Evolutionary conservation across 2,113 vertebrate species (phyloP).

Genomic region (Anolis sagrei): DNA sequence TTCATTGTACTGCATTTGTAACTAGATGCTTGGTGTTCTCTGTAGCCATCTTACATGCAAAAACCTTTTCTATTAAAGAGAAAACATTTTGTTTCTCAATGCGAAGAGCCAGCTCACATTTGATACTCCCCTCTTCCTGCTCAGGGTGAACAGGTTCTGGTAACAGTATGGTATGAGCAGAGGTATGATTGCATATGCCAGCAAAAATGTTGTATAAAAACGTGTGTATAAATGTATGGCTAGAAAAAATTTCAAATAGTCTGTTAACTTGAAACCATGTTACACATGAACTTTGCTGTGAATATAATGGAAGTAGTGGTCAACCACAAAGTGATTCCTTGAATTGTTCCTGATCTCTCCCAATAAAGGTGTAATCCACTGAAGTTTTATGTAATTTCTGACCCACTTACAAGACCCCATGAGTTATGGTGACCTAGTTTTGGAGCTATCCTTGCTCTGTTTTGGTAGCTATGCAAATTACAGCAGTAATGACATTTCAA

Average conservation of each 20-base stretch:
- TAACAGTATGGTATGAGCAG: neutral
- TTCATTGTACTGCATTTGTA: neutral
- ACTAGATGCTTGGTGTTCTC: neutral
- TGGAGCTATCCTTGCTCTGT: slow-evolving; percentile 10
- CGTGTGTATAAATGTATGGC: neutral
- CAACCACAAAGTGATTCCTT: slow-evolving; percentile 1
- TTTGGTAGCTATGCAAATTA: neutral
- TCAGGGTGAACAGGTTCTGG: neutral
- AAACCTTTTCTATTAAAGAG: neutral
- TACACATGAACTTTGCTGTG: neutral
- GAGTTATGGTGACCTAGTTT: slow-evolving; percentile 1
- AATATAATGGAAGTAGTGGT: slow-evolving; percentile 22
- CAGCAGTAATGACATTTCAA: neutral
- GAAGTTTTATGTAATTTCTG: neutral
- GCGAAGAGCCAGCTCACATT: neutral
- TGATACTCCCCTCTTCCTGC: neutral
- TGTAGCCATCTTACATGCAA: neutral
- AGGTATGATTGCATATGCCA: neutral
- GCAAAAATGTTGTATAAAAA: neutral
- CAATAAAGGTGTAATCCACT: neutral
- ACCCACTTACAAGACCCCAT: neutral
- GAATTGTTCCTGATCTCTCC: slow-evolving; percentile 4
- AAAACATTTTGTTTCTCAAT: neutral
- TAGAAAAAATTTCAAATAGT: neutral
- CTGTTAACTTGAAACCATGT: neutral